Conservation (phyloP, 2,888 invertebrate species). For the Sialis fuliginosa region DNA sequence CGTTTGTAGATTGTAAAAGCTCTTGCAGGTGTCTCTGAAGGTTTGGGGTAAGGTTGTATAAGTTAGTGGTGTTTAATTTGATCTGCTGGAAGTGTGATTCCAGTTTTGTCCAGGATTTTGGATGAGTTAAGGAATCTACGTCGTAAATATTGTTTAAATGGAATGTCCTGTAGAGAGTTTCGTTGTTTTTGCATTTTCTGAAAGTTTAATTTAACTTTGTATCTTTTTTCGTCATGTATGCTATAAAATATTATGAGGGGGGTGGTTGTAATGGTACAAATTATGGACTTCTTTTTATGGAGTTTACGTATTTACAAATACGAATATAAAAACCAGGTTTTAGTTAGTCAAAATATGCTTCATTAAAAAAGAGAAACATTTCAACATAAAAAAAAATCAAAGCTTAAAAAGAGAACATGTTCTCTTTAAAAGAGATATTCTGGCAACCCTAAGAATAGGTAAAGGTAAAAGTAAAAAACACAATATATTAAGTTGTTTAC, state of each 20-base stretch:
- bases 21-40: slow-evolving; percentile 38
- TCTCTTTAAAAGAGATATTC: too few relatives aligned
- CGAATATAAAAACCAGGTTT: too few relatives aligned
- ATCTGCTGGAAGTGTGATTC: slow-evolving; percentile 33
- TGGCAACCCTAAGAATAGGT: not conserved
- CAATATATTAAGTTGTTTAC: slow-evolving; percentile 17
- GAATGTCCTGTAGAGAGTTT: slow-evolving; percentile 55
- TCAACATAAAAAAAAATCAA: too few relatives aligned
- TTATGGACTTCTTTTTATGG: not conserved
- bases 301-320: too few relatives aligned
- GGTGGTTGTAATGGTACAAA: not conserved
- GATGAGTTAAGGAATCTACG: slow-evolving; percentile 45
- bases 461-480: not conserved
- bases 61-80: slow-evolving; percentile 33
- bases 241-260: too few relatives aligned
- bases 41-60: slow-evolving; percentile 37
- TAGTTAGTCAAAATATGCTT: too few relatives aligned
- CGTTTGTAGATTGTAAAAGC: slow-evolving; percentile 34
- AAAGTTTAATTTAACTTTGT: slow-evolving; percentile 6
- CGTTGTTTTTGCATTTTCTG: slow-evolving; percentile 55
- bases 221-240: too few relatives aligned
- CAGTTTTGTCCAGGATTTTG: slow-evolving; percentile 43
- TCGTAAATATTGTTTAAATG: slow-evolving; percentile 51
- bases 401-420: too few relatives aligned
- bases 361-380: too few relatives aligned